Evolutionary conservation across 2,888 invertebrate genomes (phyloP).

Genomic region (Bhutanitis thaidina): DNA sequence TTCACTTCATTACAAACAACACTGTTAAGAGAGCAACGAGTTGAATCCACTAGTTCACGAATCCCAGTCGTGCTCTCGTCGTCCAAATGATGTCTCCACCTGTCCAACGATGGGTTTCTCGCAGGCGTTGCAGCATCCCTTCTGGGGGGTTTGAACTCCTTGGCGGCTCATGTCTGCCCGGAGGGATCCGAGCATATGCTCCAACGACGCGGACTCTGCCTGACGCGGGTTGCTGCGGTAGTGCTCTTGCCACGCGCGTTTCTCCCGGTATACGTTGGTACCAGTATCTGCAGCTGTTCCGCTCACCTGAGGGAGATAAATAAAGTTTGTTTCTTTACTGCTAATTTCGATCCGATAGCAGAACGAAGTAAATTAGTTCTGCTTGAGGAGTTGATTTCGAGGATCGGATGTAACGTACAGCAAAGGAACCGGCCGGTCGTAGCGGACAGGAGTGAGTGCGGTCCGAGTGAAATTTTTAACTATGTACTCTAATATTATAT

Average conservation of each 20-base stretch:
- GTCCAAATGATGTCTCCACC: constrained; percentile 67
- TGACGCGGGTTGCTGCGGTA: constrained; percentile 76
- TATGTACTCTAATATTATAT: constrained; percentile 79
- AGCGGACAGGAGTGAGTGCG: constrained; percentile 69
- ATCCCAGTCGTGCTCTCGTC: neutral
- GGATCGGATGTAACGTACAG: constrained; percentile 47
- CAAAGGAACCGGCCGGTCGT: constrained; percentile 54
- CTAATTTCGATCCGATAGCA: constrained; percentile 16
- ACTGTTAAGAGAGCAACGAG: neutral
- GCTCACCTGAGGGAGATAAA: constrained; percentile 56
- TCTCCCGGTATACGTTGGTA: constrained; percentile 83
- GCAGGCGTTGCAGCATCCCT: constrained; percentile 99
- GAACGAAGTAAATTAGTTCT: neutral
- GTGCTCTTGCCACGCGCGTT: constrained; percentile 76
- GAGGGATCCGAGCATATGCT: constrained; percentile 95
- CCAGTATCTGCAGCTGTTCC: constrained; percentile 61
- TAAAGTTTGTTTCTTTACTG: constrained; percentile 16
- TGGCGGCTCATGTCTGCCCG: constrained; percentile 99
- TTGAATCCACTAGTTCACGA: constrained; percentile 1
- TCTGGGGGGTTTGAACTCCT: constrained; percentile 98
- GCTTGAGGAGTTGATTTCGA: constrained; percentile 21
- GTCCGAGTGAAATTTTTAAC: constrained; percentile 73
- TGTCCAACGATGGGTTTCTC: constrained; percentile 99
- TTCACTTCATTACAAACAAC: constrained; percentile 16
- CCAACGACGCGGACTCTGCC: constrained; percentile 78